Base-by-base conservation (phyloP, 2,888 invertebrate species). In the Caenorhabditis auriculariae region DNA sequence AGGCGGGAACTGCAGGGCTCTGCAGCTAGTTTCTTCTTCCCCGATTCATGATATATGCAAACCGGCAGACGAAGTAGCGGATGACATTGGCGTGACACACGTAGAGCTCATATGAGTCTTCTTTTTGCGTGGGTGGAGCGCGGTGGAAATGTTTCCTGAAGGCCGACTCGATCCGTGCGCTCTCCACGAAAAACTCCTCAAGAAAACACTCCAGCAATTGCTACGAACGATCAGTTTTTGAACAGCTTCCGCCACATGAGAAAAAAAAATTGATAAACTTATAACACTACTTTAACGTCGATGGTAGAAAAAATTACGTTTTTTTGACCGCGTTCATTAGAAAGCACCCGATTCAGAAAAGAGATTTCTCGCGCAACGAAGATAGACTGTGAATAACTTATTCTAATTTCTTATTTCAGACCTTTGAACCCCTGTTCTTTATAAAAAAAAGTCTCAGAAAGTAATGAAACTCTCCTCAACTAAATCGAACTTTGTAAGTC, bases 51-150 rank as follows among this genome's bases (percentile, higher is more conserved):
- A 44, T 19, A 12, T n/a, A 4, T n/a, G 12, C 84, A 85, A 80
- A 89, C 90, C 89, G 87, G 86, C 91, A 91, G n/a, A 91, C 88
- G 81, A 91, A 91, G 84, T 91, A 96, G 42, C 94, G 87, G 77
- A 98, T 98, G 23, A 98, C 96, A 83, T 98, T 98, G 3, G 91
- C 95, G 83, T 98, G 98, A 74, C 96, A 96, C 1, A 98, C 93
- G 52, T 96, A 85, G 39, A 98, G 49, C 32, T 94, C 93, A 82
- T 90, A 91, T 0, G 89, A 87, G 82, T 94, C 93, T 41, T 88
- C 85, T 2, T 87, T 86, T 83, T 96, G 93, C 4, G 78, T 73
- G 0, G 89, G 87, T 39, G 88, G 86, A 3, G 96, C 95, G 47
- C 98, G 87, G 83, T 95, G 88, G 83, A 98, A 91, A 84, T 93